These are phyloP conservation scores for Ochotona princeps DNA, from an alignment of 2,113 vertebrate genomes.

Conservation along the genomic window DNA sequence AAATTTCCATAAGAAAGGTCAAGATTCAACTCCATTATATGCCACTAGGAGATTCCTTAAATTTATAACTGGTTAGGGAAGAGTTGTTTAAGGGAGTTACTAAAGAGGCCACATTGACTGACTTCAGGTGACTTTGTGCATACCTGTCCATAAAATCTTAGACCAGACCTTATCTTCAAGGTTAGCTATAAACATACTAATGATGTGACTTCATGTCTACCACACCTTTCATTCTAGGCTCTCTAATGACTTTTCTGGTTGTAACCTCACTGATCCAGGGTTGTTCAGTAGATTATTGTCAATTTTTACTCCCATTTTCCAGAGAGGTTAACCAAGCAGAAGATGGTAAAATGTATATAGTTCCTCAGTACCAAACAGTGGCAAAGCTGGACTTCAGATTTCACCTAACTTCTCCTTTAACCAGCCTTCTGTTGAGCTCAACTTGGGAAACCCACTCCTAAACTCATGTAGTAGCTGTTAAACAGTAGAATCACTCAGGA, in stretches of 20 bases:
- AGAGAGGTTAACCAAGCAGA: conserved; percentile 51
- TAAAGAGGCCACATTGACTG: not conserved
- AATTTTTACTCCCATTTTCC: conserved; percentile 52
- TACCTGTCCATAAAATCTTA: conserved; percentile 25
- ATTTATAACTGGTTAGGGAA: not conserved
- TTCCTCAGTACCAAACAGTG: not conserved
- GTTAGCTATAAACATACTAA: conserved; percentile 55
- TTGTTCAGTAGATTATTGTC: conserved; percentile 45
- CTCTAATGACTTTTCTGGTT: conserved; percentile 52
- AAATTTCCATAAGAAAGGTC: conserved; percentile 24
- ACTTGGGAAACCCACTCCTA: conserved; percentile 19
- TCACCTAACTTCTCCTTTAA: not conserved
- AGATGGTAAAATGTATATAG: not conserved
- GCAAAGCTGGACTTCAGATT: conserved; percentile 11
- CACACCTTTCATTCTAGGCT: conserved; percentile 49
- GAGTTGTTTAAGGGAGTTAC: not conserved
- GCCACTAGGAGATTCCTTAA: not conserved
- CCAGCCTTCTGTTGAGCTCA: not conserved
- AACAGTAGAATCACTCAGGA: not conserved
- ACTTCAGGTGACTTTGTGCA: conserved; percentile 25
- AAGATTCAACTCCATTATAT: conserved; percentile 41
- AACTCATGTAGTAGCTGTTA: not conserved
- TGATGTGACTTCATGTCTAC: conserved; percentile 34
- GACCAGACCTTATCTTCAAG: conserved; percentile 38
- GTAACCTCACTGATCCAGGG: not conserved